Evolutionary conservation across 2,797 vertebrate genomes (phyloP).

Genomic region (Falco rusticolus): DNA sequence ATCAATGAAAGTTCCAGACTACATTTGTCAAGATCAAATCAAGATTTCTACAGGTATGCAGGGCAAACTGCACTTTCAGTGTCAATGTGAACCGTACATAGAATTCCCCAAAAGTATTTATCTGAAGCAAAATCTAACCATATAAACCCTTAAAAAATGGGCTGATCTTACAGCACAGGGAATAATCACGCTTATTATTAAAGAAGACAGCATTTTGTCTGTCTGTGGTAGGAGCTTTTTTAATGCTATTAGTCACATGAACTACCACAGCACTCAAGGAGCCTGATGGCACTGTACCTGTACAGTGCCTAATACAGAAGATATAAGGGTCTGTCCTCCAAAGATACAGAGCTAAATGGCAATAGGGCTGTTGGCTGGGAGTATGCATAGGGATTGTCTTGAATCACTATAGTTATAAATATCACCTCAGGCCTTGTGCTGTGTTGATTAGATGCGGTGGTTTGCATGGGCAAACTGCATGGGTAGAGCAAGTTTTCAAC

Average conservation of each 20-base stretch:
- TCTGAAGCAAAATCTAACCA: neutral
- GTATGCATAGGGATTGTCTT: neutral
- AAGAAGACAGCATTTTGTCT: neutral
- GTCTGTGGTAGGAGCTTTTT: neutral
- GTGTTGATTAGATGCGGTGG: neutral
- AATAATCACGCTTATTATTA: neutral
- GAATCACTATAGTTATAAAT: neutral
- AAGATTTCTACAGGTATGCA: neutral
- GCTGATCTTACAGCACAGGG: neutral
- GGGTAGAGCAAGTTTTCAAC: neutral
- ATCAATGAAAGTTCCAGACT: neutral
- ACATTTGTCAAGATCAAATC: constrained; percentile 2
- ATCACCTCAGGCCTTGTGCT: neutral
- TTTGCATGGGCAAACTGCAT: neutral
- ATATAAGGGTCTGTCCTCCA: neutral
- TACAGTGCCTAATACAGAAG: neutral
- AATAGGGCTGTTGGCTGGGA: neutral
- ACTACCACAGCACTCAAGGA: neutral
- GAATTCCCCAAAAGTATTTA: neutral
- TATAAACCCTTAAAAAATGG: neutral
- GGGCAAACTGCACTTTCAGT: neutral
- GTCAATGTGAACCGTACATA: neutral
- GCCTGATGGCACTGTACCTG: neutral
- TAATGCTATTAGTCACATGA: neutral
- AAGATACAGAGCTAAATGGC: neutral